Base-by-base conservation (phyloP, 2,888 invertebrate genomes). In the Eupithecia tripunctaria region DNA sequence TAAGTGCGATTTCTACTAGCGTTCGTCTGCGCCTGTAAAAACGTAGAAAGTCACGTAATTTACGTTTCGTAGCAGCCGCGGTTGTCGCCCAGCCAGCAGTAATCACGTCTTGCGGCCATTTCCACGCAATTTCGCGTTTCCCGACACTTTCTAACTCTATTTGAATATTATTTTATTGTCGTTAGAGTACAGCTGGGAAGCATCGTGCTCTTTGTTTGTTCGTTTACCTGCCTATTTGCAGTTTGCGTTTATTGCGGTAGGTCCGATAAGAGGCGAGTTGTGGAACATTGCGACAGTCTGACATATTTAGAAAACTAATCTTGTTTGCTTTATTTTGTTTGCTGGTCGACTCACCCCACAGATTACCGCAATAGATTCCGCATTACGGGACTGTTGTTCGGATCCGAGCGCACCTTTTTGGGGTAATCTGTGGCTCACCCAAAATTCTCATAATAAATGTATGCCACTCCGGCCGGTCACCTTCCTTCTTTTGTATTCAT, bases 131-230 rank as follows among this genome's bases (percentile, higher is more conserved):
- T 69, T 62, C n/a, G 66, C 62, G 62, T 66, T 74, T 74, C 68
- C 69, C 72, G 36, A 12, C 29, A 67, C 74, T 74, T 74, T 74
- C 74, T 60, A 74, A 67, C 71, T 43, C 59, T 68, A 71, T 71
- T 74, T 62, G 36, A 43, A 69, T 71, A 32, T 67, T 41, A 63
- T 72, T 69, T 74, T 74, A 67, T 59, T 18, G 67, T 43, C 38
- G 43, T 69, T 67, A 69, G 43, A 51, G 36, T 27, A 43, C 67
- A 15, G 12, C 7, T 14, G 56, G 43, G 15, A 64, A 47, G 51
- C 67, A 66, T 59, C 41, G 47, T n/a, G 47, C 47, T 70, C 12
- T n/a, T 64, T 70, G 36, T 63, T 21, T 32, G n/a, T 67, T 10
- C 2, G n/a, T 21, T 12, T 64, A 21, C 29, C 25, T 56, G 12